Evolutionary conservation across 1,140 invertebrate species (phyloP), one percentile per base, ranked within the genome.

Genomic region (Muscidifurax raptorellus): DNA sequence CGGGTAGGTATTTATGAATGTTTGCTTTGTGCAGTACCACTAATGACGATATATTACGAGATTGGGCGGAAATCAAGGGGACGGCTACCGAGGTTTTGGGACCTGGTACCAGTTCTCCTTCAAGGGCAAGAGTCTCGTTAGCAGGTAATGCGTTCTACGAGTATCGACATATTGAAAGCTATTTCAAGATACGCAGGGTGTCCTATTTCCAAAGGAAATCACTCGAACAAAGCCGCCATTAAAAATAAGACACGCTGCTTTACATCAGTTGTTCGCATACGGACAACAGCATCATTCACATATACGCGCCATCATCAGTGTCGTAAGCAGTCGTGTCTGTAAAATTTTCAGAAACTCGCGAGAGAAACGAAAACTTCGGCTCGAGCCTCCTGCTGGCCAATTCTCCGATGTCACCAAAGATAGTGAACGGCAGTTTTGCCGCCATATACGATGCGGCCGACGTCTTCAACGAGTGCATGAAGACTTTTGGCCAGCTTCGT

Each of bases 401-500:
- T 91, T 97, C 97, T 30, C 98, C 98, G 1, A 98, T 99, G 96
- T 99, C 98, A 32, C 98, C 98, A 0, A 99, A 99, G 93, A 97
- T 99, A 27, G 97, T 99, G 10, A 99, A 99, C 89, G 98, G 98
- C 0, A 99, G 97, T 86, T 99, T 98, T 93, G 98, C 97, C 0
- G 98, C 98, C 10, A 96, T 99, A 84, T 98, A 98, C 89, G 98
- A 99, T 90, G 96, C 97, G 47, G 96, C 95, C 79, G 97, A 98
- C 88, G 94, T 97, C 22, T 94, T 98, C 75, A 95, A 95, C 28
- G 97, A 97, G 85, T 97, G 96, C 91, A 96, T 96, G 77, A 95
- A 95, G 88, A 95, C 95, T n/a, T 95, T 96, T 87, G 94, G 95
- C 28, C 94, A 95, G 86, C 89, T 96, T 32, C 94, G 95, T 86